These are phyloP conservation scores for Drosophila silvestris DNA, from an alignment of 2,888 invertebrate species.

Conservation along the genomic window DNA sequence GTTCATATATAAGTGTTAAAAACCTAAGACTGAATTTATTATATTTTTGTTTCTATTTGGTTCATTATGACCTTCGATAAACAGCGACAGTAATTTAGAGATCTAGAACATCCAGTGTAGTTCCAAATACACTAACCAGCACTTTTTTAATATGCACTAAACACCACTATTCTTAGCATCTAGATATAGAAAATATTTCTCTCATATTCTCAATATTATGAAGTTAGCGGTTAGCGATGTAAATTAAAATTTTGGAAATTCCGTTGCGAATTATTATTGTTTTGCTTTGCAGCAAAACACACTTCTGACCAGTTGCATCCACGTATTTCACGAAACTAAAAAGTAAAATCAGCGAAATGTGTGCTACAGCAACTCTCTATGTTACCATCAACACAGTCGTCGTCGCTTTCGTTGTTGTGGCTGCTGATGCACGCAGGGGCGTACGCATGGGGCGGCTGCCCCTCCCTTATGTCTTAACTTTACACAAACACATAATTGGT, in stretches of 20 bases:
- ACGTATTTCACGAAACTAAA: conserved; percentile 82
- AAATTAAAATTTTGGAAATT: conserved; percentile 18
- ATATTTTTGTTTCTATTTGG: conserved; percentile 32
- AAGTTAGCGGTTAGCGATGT: conserved; percentile 1
- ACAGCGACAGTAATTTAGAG: conserved; percentile 25
- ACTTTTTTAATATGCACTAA: conserved; percentile 2
- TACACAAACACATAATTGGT: not conserved
- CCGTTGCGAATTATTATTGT: conserved; percentile 31
- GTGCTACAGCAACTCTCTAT: conserved; percentile 35
- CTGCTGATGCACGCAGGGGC: conserved; percentile 3
- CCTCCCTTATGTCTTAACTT: not conserved
- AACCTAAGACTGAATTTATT: not conserved
- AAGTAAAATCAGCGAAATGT: conserved; percentile 71
- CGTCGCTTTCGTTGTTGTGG: conserved; percentile 1
- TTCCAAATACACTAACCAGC: conserved; percentile 49
- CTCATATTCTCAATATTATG: not conserved
- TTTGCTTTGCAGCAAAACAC: conserved; percentile 12
- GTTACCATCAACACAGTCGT: conserved; percentile 17
- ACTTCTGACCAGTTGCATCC: conserved; percentile 73
- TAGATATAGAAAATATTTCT: not conserved
- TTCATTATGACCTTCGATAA: not conserved
- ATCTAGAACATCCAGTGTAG: conserved; percentile 77
- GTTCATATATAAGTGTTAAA: conserved; percentile 13
- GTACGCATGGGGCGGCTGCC: not conserved
- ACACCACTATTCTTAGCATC: not conserved